Base-by-base conservation (phyloP, 2,113 vertebrate species). In the Condylura cristata region DNA sequence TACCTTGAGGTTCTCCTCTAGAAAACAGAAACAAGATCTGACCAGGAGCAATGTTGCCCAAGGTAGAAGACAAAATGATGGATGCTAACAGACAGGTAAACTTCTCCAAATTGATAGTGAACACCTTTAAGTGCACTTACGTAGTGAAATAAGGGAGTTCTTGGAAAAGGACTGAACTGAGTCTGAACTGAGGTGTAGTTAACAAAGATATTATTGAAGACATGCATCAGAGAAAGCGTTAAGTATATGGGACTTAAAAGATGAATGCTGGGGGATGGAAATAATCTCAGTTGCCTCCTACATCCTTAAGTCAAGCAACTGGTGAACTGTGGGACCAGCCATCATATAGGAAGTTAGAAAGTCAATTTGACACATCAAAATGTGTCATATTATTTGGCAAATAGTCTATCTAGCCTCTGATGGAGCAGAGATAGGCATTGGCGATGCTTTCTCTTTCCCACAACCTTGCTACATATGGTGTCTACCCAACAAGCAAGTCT, bases 311-410 rank as follows among this genome's bases (percentile, higher is more conserved):
- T 58, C 13, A 39, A 86, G 37, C 13, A 70, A 56, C 61, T 60
- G n/a, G 10, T 86, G 61, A 83, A 41, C 6, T 32, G 26, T 17
- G 76, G 5, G 30, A 30, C 32, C 66, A 63, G 34, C 16, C 8
- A 80, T 37, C 92, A 81, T 44, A 41, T 26, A 90, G 39, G 22
- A 96, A 70, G 6, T 46, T 83, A 9, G 14, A 39, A 89, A 72
- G 61, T 39, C 48, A n/a, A 17, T 39, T 44, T 51, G 41, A 65
- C 18, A 85, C 51, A 20, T 63, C 51, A 51, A 81, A 90, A 85
- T 44, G 84, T 16, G 17, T 12, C 22, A 60, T 20, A 58, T 82
- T 60, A 32, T 86, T 82, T 51, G 46, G 20, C 41, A 72, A 80
- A 12, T n/a, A 68, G 17, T 37, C 26, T 3, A 63, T 37, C 26